A percentile compares a stretch with the other conserved stretches of the same genome.
phyloP scores from a whole-genome alignment of 1,140 invertebrate genomes.

The Caenorhabditis tropicalis region DNA sequence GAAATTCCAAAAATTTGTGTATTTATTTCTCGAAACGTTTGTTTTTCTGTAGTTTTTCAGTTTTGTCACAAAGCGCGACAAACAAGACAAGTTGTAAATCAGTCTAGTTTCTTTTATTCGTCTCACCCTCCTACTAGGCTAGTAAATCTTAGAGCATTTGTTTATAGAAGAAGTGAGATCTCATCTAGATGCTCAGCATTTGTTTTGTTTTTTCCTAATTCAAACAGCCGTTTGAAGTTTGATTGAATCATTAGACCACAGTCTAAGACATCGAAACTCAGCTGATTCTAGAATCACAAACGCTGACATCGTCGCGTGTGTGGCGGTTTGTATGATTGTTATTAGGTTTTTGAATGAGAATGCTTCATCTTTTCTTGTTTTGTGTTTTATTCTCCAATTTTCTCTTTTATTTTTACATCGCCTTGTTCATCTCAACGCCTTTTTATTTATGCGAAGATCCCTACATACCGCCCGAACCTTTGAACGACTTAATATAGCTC shows the following conservation, averaged over 20 bases:
- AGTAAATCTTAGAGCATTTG: not conserved
- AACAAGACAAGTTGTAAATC: not conserved
- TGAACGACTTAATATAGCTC: not conserved
- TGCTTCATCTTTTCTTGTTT: not conserved
- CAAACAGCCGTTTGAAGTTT: no score
- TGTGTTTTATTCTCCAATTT: not conserved
- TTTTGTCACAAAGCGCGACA: not conserved
- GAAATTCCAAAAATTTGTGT: not conserved
- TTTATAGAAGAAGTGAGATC: slow-evolving; percentile 22
- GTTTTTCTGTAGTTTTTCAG: not conserved
- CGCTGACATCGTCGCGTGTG: not conserved
- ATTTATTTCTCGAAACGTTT: not conserved
- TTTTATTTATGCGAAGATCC: not conserved
- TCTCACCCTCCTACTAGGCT: not conserved
- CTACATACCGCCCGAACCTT: not conserved
- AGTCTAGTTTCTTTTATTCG: not conserved
- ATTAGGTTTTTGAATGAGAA: slow-evolving; percentile 26
- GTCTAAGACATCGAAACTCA: no score
- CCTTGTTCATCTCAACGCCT: not conserved
- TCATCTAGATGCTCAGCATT: not conserved
- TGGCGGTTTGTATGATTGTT: not conserved
- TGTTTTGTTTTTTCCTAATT: slow-evolving; percentile 10
- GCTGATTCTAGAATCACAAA: not conserved
- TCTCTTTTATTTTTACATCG: not conserved
- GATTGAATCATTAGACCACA: no score